phyloP scores from a whole-genome alignment of 2,888 invertebrate species.

The Pyrrhia umbra region DNA sequence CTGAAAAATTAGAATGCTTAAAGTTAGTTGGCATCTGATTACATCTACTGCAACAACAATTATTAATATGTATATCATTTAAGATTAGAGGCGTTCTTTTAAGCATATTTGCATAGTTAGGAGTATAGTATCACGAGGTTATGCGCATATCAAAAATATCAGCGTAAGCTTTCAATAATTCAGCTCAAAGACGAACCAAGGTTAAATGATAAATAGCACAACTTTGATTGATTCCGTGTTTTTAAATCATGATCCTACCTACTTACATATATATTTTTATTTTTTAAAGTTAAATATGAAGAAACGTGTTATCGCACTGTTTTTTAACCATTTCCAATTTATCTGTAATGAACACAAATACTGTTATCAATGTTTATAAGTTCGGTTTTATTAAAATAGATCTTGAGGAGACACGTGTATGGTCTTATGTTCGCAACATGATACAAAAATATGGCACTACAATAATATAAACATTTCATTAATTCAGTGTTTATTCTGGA shows the following conservation, averaged over 20 bases:
- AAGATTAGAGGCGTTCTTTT: slow-evolving; percentile 8
- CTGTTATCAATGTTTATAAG: slow-evolving; percentile 69
- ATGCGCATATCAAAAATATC: slow-evolving; percentile 53
- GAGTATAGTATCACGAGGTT: slow-evolving; percentile 49
- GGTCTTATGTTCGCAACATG: slow-evolving; percentile 7
- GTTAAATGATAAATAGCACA: slow-evolving; percentile 59
- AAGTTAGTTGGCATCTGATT: background rate
- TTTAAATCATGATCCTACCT: slow-evolving; percentile 26
- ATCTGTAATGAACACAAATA: slow-evolving; percentile 72
- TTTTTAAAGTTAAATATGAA: slow-evolving; percentile 24
- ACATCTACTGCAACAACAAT: background rate
- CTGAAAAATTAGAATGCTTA: too few species aligned
- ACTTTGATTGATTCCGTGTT: slow-evolving; percentile 45
- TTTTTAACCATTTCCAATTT: slow-evolving; percentile 61
- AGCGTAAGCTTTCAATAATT: slow-evolving; percentile 52
- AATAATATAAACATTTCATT: slow-evolving; percentile 10
- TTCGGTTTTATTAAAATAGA: slow-evolving; percentile 59
- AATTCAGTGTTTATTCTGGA: slow-evolving; percentile 8
- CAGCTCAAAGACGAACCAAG: slow-evolving; percentile 51
- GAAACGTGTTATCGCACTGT: slow-evolving; percentile 51
- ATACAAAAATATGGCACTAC: slow-evolving; percentile 23
- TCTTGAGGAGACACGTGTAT: slow-evolving; percentile 55
- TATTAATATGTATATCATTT: background rate
- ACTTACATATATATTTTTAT: slow-evolving; percentile 18
- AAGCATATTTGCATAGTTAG: slow-evolving; percentile 56